Evolutionary conservation across 2,888 invertebrate genomes (phyloP).

Genomic region (Tachystola acroxantha): DNA sequence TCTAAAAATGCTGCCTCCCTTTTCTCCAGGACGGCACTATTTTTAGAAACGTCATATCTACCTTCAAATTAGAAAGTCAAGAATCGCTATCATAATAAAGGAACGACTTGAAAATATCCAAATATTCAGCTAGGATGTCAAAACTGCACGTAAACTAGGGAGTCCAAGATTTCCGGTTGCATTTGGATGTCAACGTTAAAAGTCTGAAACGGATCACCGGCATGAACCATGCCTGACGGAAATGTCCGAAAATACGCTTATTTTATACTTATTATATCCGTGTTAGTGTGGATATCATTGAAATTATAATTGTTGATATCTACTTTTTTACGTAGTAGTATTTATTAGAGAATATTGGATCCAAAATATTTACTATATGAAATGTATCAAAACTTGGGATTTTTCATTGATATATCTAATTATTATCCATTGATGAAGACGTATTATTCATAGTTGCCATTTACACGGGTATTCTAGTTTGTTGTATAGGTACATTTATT

Average conservation of each 20-base stretch:
- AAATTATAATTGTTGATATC: constrained; percentile 61
- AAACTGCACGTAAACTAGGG: constrained; percentile 3
- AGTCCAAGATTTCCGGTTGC: constrained; percentile 14
- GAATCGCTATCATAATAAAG: too few relatives aligned
- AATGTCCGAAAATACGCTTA: constrained; percentile 75
- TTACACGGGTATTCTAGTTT: constrained; percentile 43
- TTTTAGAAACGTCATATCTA: too few relatives aligned
- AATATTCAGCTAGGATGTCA: not conserved
- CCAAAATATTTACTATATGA: constrained; percentile 33
- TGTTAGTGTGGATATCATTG: constrained; percentile 62
- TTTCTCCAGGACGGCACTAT: too few relatives aligned
- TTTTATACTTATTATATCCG: constrained; percentile 70
- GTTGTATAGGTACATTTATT: constrained; percentile 33
- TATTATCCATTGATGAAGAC: constrained; percentile 20
- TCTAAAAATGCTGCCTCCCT: too few relatives aligned
- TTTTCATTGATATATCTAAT: constrained; percentile 34
- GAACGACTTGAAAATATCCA: not conserved
- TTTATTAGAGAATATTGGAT: constrained; percentile 44
- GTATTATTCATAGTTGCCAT: constrained; percentile 17
- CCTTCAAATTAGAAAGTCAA: too few relatives aligned
- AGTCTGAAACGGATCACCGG: constrained; percentile 71
- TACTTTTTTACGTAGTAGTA: constrained; percentile 61
- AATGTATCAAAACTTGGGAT: constrained; percentile 39
- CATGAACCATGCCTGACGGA: constrained; percentile 51
- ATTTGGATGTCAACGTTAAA: constrained; percentile 50